These are phyloP conservation scores for Rhinella marina DNA, from an alignment of 2,797 vertebrate species.

Conservation along the genomic window DNA sequence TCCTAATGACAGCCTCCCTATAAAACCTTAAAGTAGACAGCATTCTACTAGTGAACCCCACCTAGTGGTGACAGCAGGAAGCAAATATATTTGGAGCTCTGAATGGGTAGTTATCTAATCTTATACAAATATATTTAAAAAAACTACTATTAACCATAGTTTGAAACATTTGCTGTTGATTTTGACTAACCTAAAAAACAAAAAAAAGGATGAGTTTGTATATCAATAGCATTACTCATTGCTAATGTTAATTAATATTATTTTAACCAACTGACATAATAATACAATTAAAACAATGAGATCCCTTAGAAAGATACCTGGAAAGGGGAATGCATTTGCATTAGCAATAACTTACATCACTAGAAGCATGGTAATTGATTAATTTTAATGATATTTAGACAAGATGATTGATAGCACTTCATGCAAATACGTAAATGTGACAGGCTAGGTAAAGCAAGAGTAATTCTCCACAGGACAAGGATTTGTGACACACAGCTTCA, in stretches of 20 bases:
- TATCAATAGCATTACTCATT: neutral
- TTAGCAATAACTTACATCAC: constrained; percentile 53
- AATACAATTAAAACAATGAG: constrained; percentile 37
- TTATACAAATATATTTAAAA: too few species aligned
- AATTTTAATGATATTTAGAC: constrained; percentile 55
- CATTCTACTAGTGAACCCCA: too few species aligned
- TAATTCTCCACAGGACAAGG: constrained; percentile 37
- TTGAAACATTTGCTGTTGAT: neutral
- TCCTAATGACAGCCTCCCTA: too few species aligned
- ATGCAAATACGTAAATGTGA: constrained; percentile 54
- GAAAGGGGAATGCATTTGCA: constrained; percentile 45
- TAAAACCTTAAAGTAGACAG: too few species aligned
- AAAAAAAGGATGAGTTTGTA: neutral
- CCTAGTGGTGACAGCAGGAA: too few species aligned
- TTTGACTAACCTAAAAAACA: neutral
- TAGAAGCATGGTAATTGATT: constrained; percentile 36
- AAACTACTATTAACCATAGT: neutral
- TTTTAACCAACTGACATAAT: constrained; percentile 32
- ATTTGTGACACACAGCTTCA: constrained; percentile 8
- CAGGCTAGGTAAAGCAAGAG: constrained; percentile 22
- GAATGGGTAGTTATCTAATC: too few species aligned
- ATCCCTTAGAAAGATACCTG: constrained; percentile 23
- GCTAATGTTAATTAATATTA: constrained; percentile 32
- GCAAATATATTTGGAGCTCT: too few species aligned
- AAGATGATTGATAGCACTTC: constrained; percentile 54